Evolutionary conservation across 2,113 vertebrate genomes (phyloP).

Genomic region (Cairina moschata): DNA sequence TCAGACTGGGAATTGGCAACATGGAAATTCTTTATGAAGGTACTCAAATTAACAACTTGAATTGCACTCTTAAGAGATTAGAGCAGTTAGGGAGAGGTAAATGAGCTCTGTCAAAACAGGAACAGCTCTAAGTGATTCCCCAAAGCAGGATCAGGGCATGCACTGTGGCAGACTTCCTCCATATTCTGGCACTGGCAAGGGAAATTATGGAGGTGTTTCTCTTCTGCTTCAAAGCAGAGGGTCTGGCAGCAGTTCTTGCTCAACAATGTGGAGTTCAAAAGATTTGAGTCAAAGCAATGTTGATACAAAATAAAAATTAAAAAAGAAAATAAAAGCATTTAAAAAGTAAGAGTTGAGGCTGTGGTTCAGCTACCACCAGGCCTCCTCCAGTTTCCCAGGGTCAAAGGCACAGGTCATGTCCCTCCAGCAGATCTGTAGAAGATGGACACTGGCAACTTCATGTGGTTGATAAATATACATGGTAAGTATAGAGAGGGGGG

Average conservation of each 20-base stretch:
- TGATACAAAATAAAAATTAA: not conserved
- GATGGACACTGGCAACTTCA: not conserved
- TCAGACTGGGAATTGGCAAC: slow-evolving; percentile 57
- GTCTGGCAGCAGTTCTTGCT: not conserved
- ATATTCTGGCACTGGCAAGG: slow-evolving; percentile 13
- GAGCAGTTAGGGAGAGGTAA: slow-evolving; percentile 60
- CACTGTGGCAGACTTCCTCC: not conserved
- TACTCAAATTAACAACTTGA: slow-evolving; percentile 38
- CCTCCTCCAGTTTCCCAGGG: not conserved
- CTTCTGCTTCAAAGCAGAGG: slow-evolving; percentile 25
- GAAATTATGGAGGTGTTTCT: slow-evolving; percentile 19
- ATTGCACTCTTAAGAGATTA: slow-evolving; percentile 54
- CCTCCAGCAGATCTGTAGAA: not conserved
- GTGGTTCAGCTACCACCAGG: not conserved
- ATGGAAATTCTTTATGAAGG: slow-evolving; percentile 59
- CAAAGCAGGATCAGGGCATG: not conserved
- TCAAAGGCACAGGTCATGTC: fast-evolving
- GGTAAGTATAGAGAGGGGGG: not conserved
- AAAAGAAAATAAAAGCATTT: too few relatives aligned
- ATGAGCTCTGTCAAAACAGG: slow-evolving; percentile 62
- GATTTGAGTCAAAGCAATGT: not conserved
- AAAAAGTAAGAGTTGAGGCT: not conserved
- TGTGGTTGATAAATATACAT: not conserved
- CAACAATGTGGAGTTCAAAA: not conserved
- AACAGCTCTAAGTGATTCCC: slow-evolving; percentile 43